Evolutionary conservation across 2,113 vertebrate species (phyloP).

Genomic region (Malurus alboscapulatus): DNA sequence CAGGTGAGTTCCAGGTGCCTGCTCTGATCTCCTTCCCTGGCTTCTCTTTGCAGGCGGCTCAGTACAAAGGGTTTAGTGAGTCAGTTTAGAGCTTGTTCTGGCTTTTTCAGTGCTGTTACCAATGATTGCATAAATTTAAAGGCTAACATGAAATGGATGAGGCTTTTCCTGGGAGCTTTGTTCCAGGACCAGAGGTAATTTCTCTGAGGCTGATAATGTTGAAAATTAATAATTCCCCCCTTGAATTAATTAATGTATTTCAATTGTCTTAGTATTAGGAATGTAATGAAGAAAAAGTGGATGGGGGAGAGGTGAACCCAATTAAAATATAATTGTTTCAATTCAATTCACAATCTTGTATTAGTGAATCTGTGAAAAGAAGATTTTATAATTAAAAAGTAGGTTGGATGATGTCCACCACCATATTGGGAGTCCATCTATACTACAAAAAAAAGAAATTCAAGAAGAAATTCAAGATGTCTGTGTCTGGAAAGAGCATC

Average conservation of each 20-base stretch:
- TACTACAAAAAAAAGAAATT: background rate
- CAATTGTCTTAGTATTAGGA: background rate
- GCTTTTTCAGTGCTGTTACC: background rate
- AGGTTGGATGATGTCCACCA: background rate
- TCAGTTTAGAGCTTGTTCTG: background rate
- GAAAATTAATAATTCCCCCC: constrained; percentile 50
- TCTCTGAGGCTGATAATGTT: background rate
- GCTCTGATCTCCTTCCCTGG: background rate
- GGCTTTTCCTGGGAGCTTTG: background rate
- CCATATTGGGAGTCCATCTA: background rate
- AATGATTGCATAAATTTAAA: background rate
- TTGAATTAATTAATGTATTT: constrained; percentile 60
- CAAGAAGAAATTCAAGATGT: background rate
- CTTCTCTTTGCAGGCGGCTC: background rate
- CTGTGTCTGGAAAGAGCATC: background rate
- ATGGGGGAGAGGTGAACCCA: background rate
- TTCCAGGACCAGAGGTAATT: constrained; percentile 7
- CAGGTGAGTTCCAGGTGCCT: background rate
- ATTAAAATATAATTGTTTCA: constrained; percentile 46
- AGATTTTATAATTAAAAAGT: constrained; percentile 2
- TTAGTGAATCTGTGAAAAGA: background rate
- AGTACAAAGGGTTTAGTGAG: background rate
- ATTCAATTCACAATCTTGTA: background rate
- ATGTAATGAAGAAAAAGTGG: constrained; percentile 23
- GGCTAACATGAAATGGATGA: background rate